phyloP scores from a whole-genome alignment of 2,797 vertebrate species.

The Cacajao melanocephalus region DNA sequence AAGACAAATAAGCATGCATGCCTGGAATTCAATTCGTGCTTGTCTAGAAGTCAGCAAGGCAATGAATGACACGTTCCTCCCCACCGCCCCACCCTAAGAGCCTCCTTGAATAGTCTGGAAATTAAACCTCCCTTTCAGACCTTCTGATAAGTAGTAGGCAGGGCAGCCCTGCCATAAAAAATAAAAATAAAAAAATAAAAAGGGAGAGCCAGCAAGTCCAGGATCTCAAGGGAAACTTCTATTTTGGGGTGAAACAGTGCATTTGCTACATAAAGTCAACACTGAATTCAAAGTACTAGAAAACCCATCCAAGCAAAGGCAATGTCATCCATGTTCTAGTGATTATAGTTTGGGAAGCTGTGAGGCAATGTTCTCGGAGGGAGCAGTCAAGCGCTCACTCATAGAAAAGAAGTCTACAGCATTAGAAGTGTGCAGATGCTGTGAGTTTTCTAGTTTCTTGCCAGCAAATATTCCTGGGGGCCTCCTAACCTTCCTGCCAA shows the following conservation, averaged over 20 bases:
- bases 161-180: background rate
- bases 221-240: conserved; percentile 25
- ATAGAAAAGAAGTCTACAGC: background rate
- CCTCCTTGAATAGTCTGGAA: conserved; percentile 50
- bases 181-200: background rate
- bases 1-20: conserved; percentile 63
- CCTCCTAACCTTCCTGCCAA: background rate
- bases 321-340: background rate
- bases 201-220: background rate
- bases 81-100: background rate
- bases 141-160: conserved; percentile 41
- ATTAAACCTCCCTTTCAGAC: conserved; percentile 67
- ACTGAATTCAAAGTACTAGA: background rate
- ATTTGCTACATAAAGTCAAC: background rate
- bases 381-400: background rate
- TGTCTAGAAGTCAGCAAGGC: conserved; percentile 40
- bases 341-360: background rate
- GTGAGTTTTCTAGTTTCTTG: background rate
- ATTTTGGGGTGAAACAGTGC: background rate
- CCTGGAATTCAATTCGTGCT: conserved; percentile 70
- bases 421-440: background rate
- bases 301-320: background rate
- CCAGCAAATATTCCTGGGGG: background rate
- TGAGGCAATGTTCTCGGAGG: background rate
- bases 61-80: conserved; percentile 28